Conservation (phyloP, 2,797 vertebrate genomes). For the Remorina albescens region DNA sequence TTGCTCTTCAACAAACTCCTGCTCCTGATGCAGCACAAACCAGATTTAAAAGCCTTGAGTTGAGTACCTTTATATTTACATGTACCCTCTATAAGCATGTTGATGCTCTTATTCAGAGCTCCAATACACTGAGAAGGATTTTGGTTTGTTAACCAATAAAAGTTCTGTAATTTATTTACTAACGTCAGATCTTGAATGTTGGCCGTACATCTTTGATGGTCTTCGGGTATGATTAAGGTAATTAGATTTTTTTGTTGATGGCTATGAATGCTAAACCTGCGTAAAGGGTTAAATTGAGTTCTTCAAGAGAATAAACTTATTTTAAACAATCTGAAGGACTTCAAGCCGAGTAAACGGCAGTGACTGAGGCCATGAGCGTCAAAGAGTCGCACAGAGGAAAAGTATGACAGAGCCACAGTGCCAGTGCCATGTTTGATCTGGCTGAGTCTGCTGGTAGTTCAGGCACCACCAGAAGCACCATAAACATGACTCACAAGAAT, state of each 20-base stretch:
- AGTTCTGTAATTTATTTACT: not conserved
- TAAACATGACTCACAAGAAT: slow-evolving; percentile 63
- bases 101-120: not conserved
- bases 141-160: not conserved
- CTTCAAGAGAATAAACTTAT: slow-evolving; percentile 4
- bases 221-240: not conserved
- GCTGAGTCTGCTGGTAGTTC: slow-evolving; percentile 30
- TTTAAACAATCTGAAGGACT: slow-evolving; percentile 20
- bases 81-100: not conserved
- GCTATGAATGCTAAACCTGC: not conserved
- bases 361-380: slow-evolving; percentile 6
- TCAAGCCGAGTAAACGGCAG: slow-evolving; percentile 21
- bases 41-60: slow-evolving; percentile 15
- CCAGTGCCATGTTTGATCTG: slow-evolving; percentile 67
- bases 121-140: not conserved
- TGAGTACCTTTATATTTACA: not conserved
- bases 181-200: not conserved
- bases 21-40: slow-evolving; percentile 83
- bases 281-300: slow-evolving; percentile 1
- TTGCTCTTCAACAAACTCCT: slow-evolving; percentile 92
- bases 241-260: slow-evolving; percentile 4
- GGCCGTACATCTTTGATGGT: not conserved
- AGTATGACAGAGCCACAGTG: slow-evolving; percentile 37
- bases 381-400: slow-evolving; percentile 20
- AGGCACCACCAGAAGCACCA: slow-evolving; percentile 48